phyloP scores from a whole-genome alignment of 2,113 vertebrate species.

The Trachemys scripta region DNA sequence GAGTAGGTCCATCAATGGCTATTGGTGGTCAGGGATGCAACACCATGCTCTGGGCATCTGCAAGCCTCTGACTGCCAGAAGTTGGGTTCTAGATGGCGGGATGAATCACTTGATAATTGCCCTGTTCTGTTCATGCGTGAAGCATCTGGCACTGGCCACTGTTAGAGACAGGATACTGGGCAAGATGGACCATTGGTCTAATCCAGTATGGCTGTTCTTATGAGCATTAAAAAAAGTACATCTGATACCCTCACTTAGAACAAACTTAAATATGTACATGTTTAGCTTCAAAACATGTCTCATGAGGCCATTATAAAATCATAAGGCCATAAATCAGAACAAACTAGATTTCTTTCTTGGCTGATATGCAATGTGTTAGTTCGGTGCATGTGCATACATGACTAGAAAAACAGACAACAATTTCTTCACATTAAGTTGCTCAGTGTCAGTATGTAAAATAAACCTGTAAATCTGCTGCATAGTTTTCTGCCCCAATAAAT shows the following conservation, averaged over 20 bases:
- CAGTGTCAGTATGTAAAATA: slow-evolving; percentile 29
- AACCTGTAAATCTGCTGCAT: background rate
- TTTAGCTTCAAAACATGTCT: background rate
- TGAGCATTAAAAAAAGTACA: background rate
- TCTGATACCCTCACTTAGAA: background rate
- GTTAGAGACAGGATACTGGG: no score
- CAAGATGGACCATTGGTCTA: no score
- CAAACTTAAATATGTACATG: background rate
- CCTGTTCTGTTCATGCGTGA: no score
- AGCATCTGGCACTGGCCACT: no score
- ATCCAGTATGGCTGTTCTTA: no score
- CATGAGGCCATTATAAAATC: background rate
- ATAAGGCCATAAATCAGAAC: background rate
- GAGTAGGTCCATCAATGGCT: no score
- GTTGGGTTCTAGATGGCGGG: no score
- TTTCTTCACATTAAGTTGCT: background rate
- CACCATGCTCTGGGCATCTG: no score
- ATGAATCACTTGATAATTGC: no score
- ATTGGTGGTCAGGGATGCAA: no score
- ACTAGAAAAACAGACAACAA: background rate
- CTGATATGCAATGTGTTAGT: background rate
- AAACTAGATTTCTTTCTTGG: background rate
- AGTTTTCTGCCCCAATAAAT: slow-evolving; percentile 7
- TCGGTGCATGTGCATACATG: background rate
- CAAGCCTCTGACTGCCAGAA: no score